These are phyloP conservation scores for Hypsibius dujardini DNA, from an alignment of 1,140 invertebrate genomes.

Conservation along the genomic window DNA sequence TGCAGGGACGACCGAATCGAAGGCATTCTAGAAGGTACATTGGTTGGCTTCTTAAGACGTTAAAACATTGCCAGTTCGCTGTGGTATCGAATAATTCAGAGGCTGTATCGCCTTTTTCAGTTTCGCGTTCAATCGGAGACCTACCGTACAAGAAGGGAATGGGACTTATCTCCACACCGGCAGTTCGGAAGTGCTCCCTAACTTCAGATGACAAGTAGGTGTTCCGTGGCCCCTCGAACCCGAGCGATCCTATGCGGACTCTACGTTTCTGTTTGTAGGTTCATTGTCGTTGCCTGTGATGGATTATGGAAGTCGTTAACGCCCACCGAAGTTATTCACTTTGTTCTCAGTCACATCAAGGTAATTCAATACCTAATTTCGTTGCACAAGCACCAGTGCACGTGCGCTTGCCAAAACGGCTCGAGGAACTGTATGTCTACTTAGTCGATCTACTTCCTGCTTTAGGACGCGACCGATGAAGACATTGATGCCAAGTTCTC, in stretches of 20 bases:
- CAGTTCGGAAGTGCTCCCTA: constrained; percentile 36
- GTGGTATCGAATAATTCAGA: no score
- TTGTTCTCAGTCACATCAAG: constrained; percentile 30
- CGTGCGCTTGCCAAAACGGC: no score
- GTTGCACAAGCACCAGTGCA: neutral
- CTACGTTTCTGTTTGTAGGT: constrained; percentile 27
- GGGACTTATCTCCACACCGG: constrained; percentile 36
- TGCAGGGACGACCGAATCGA: constrained; percentile 37
- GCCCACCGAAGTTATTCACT: constrained; percentile 32
- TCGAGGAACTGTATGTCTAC: neutral
- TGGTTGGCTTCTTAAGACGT: neutral
- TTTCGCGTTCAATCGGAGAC: constrained; percentile 39
- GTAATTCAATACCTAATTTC: constrained; percentile 23
- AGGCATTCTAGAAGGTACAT: constrained; percentile 33
- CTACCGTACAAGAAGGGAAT: constrained; percentile 35
- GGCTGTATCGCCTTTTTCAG: constrained; percentile 21
- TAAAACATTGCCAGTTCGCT: neutral
- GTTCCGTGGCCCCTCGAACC: neutral
- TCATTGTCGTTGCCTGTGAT: constrained; percentile 37
- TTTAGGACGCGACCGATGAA: constrained; percentile 25
- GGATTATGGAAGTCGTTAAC: constrained; percentile 38
- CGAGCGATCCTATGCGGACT: constrained; percentile 18
- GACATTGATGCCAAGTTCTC: constrained; percentile 28
- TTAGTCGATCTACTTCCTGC: neutral
- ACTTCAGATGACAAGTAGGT: constrained; percentile 34